Conservation (phyloP, 1,140 invertebrate genomes). For the Pseudomyrmex dendroicus region DNA sequence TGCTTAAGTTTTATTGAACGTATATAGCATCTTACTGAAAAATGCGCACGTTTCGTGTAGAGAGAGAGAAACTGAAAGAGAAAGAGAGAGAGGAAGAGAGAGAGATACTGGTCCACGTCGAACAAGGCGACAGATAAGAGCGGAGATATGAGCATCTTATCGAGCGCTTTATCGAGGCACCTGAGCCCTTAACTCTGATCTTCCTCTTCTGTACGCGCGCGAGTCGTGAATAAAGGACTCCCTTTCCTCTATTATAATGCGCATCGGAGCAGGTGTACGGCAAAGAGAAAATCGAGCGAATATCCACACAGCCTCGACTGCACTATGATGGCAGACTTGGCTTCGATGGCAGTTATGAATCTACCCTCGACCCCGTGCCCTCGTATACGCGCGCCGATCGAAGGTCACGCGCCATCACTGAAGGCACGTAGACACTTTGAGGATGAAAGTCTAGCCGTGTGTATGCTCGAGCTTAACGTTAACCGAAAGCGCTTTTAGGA, state of each 20-base stretch:
- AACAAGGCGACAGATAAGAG: conserved; percentile 37
- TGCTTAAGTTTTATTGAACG: background rate
- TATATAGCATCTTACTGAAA: background rate
- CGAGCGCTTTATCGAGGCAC: conserved; percentile 64
- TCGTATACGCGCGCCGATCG: conserved; percentile 35
- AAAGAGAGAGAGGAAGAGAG: no score
- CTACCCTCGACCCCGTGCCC: conserved; percentile 29
- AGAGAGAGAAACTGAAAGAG: no score
- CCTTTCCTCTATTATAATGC: conserved; percentile 42
- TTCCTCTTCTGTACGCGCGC: conserved; percentile 8
- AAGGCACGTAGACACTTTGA: conserved; percentile 42
- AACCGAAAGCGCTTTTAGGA: conserved; percentile 2
- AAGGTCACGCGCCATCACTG: conserved; percentile 53
- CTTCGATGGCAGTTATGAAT: conserved; percentile 58
- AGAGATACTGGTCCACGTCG: background rate
- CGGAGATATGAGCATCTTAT: conserved; percentile 54
- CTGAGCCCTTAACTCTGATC: conserved; percentile 64
- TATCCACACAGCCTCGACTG: background rate
- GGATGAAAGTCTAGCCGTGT: conserved; percentile 10
- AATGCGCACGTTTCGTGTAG: background rate
- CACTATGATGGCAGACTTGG: conserved; percentile 18
- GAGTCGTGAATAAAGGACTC: conserved; percentile 57
- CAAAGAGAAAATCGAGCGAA: conserved; percentile 58
- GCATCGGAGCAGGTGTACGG: conserved; percentile 63
- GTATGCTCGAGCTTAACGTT: conserved; percentile 6